Evolutionary conservation across 2,113 vertebrate genomes (phyloP).

Genomic region (Ammodramus savannarum): DNA sequence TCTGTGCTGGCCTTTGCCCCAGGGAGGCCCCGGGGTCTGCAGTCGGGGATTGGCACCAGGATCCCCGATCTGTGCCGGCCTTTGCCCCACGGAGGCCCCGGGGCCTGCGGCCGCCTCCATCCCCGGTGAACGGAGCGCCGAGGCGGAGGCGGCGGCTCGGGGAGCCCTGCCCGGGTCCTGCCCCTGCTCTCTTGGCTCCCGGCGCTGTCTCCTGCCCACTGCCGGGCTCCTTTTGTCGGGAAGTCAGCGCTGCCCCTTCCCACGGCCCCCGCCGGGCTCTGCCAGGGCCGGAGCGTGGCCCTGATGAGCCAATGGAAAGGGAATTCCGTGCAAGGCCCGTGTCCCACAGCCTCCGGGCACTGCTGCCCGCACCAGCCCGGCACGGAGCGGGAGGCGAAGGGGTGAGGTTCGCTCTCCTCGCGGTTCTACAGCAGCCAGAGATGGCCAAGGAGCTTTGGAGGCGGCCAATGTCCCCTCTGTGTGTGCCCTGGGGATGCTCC

Average conservation of each 20-base stretch:
- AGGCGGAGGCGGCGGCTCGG: background rate
- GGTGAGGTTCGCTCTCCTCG: background rate
- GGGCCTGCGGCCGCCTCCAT: background rate
- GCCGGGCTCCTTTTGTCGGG: constrained; percentile 66
- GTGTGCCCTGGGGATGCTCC: background rate
- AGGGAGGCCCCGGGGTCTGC: background rate
- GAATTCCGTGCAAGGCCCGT: background rate
- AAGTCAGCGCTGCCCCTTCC: constrained; percentile 57
- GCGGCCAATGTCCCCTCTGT: background rate
- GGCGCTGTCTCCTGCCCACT: constrained; percentile 13
- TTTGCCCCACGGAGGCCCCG: too few relatives aligned
- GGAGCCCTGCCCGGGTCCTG: background rate
- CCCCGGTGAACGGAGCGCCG: background rate
- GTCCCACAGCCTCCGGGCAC: background rate
- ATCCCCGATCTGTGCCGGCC: too few relatives aligned
- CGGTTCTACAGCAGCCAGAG: background rate
- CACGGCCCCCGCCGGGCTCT: constrained; percentile 51
- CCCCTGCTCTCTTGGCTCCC: background rate
- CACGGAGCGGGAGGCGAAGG: background rate
- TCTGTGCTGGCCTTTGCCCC: too few relatives aligned
- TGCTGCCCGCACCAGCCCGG: background rate
- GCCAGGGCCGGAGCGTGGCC: background rate
- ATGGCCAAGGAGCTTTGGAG: background rate
- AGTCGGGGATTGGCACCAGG: too few relatives aligned
- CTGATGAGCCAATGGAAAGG: background rate